Evolutionary conservation across 2,888 invertebrate species (phyloP), one percentile per base, ranked within the genome.

Genomic region (Philaethria dido): DNA sequence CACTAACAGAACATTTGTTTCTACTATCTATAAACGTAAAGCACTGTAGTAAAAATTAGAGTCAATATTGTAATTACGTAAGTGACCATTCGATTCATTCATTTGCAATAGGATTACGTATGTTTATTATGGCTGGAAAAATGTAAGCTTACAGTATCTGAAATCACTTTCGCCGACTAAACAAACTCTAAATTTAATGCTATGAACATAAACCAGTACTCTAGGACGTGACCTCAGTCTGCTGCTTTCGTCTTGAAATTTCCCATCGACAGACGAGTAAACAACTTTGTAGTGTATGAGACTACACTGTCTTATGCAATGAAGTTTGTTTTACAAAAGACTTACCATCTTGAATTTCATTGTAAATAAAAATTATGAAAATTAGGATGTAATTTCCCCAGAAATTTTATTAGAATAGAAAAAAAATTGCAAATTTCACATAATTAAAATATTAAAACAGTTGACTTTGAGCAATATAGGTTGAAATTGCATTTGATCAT

Each of bases 141-240:
- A 64, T 62, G 55, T 67, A 75, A 77, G 71, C 78, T 79, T 77
- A 80, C 71, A 69, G 70, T 72, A 61, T 67, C 76, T 68, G 72
- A 80, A 82, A 83, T 80, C 79, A 73, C 78, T 76, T 78, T 73
- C 70, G 75, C 77, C 79, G 80, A 76, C 81, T 81, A 83, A 82
- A 83, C 82, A 82, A 66, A 72, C 64, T 72, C 76, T 79, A 78
- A 75, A 76, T 77, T 77, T 80, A 78, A 75, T 60, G 69, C 70
- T 75, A 76, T 75, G 66, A 78, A 82, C 78, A 81, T 77, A 77
- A 81, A 78, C 77, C 80, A 81, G 78, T 70, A 69, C 67, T n/a
- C n/a, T 70, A 71, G 72, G 72, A 75, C 75, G 75, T 75, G 77
- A 78, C 78, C 79, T 80, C 74, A 68, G 73, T 72, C 73, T 77